Conservation (phyloP, 2,113 vertebrate genomes). For the Notothenia coriiceps region DNA sequence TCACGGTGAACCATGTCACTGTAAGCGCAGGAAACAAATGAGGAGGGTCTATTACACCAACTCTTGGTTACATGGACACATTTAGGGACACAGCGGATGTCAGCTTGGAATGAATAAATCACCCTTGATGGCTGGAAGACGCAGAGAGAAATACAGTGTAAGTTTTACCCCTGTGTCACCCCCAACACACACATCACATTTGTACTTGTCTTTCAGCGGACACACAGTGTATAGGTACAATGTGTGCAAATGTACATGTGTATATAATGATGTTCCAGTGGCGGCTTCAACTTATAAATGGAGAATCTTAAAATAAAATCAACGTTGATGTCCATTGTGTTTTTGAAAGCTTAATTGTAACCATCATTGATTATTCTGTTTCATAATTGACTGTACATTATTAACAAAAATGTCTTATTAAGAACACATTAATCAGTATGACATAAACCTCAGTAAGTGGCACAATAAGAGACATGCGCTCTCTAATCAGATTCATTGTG, state of each 20-base stretch:
- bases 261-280: conserved; percentile 6
- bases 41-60: conserved; percentile 77
- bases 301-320: conserved; percentile 45
- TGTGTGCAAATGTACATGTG: neutral
- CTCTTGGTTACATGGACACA: conserved; percentile 63
- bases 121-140: too few species aligned
- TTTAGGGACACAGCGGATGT: conserved; percentile 48
- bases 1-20: conserved; percentile 82
- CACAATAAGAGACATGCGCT: conserved; percentile 81
- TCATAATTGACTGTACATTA: conserved; percentile 73
- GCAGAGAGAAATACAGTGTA: too few species aligned
- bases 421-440: conserved; percentile 77
- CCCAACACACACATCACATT: neutral
- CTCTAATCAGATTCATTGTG: conserved; percentile 81
- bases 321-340: conserved; percentile 54
- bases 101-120: conserved; percentile 47
- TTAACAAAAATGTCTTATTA: conserved; percentile 68
- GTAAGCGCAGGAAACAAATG: conserved; percentile 79
- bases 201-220: conserved; percentile 53
- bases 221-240: neutral
- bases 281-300: conserved; percentile 9
- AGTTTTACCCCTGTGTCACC: too few species aligned
- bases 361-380: conserved; percentile 51
- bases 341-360: conserved; percentile 70
- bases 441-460: conserved; percentile 78